Evolutionary conservation across 2,113 vertebrate genomes (phyloP).

Genomic region (Nanorana parkeri): DNA sequence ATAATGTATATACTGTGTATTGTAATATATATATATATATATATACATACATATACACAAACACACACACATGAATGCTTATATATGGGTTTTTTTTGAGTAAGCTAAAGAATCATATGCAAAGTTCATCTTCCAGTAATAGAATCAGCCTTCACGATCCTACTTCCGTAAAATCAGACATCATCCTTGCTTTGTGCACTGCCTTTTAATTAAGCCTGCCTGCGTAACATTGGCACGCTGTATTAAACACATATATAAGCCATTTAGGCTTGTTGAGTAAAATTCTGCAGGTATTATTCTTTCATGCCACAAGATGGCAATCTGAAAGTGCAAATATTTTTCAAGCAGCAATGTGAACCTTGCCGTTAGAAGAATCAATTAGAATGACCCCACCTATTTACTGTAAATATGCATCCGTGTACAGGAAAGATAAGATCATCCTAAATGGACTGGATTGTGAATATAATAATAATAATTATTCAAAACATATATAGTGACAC

Average conservation of each 20-base stretch:
- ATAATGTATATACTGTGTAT: no score
- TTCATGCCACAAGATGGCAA: constrained; percentile 54
- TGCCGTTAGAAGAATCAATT: constrained; percentile 36
- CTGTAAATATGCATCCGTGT: constrained; percentile 47
- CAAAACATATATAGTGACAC: constrained; percentile 1
- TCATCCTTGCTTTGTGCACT: no score
- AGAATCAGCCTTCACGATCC: not conserved
- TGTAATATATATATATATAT: no score
- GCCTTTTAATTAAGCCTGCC: no score
- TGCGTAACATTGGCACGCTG: no score
- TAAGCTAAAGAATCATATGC: no score
- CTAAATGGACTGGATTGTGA: constrained; percentile 1
- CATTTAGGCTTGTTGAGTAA: constrained; percentile 1
- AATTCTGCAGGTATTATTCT: constrained; percentile 32
- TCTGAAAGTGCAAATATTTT: constrained; percentile 43
- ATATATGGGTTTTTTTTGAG: no score
- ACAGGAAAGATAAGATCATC: constrained; percentile 37
- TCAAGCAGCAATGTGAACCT: constrained; percentile 1
- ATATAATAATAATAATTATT: not conserved
- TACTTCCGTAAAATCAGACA: no score
- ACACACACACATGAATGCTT: no score
- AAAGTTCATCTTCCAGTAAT: not conserved
- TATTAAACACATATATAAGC: not conserved
- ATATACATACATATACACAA: no score
- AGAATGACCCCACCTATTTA: constrained; percentile 49